Percentiles rank a stretch among this genome's conserved stretches.
phyloP scores from a whole-genome alignment of 2,888 invertebrate genomes.

The Alloplasta piceator region DNA sequence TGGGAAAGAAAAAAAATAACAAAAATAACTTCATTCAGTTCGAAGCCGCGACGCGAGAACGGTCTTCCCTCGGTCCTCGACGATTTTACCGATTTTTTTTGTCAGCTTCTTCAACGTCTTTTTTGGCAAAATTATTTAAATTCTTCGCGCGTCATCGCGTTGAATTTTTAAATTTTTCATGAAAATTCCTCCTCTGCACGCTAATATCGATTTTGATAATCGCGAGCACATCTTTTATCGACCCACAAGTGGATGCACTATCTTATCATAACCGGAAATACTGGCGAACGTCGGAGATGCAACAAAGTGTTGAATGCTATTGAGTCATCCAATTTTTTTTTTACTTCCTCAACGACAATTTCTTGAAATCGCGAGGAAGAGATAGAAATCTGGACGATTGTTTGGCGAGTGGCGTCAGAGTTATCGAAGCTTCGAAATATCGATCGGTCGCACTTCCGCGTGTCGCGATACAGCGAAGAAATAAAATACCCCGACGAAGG shows the following conservation, averaged over 20 bases:
- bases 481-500: slow-evolving; percentile 29
- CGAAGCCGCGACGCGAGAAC: slow-evolving; percentile 29
- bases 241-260: slow-evolving; percentile 9
- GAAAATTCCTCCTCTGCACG: slow-evolving; percentile 18
- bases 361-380: neutral
- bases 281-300: neutral
- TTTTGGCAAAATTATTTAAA: neutral
- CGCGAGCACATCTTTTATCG: slow-evolving; percentile 5
- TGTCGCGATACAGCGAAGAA: slow-evolving; percentile 43
- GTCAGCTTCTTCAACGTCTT: neutral
- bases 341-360: too few relatives aligned
- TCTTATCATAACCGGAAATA: slow-evolving; percentile 6
- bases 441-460: slow-evolving; percentile 51
- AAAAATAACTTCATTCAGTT: slow-evolving; percentile 43
- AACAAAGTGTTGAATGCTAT: neutral
- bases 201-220: slow-evolving; percentile 43
- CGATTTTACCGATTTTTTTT: slow-evolving; percentile 12
- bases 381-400: neutral
- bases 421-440: slow-evolving; percentile 37
- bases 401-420: neutral
- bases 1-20: slow-evolving; percentile 1
- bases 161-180: slow-evolving; percentile 45
- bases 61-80: slow-evolving; percentile 11
- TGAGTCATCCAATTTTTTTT: too few relatives aligned
- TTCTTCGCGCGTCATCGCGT: neutral